A percentile compares a stretch with the other conserved stretches of the same genome.
phyloP scores from a whole-genome alignment of 2,113 vertebrate genomes.

The Ochotona princeps region DNA sequence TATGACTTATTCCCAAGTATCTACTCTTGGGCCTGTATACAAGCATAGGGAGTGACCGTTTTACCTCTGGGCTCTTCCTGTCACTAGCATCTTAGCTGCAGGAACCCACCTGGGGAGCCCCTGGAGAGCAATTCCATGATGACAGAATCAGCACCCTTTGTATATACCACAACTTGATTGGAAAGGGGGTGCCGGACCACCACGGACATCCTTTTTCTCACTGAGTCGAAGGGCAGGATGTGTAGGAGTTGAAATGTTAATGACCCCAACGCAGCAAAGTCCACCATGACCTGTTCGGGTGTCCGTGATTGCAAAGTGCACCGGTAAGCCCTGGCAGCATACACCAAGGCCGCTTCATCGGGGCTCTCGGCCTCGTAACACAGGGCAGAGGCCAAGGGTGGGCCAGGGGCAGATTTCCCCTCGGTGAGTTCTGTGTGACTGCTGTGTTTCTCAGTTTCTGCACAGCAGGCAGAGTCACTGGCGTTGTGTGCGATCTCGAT shows the following conservation, averaged over 20 bases:
- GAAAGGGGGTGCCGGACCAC: slow-evolving; percentile 94
- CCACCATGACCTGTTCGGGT: slow-evolving; percentile 90
- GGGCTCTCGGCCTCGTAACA: slow-evolving; percentile 91
- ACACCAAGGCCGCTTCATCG: slow-evolving; percentile 87
- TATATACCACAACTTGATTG: slow-evolving; percentile 92
- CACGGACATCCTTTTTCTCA: slow-evolving; percentile 96
- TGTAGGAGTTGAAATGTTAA: slow-evolving; percentile 92
- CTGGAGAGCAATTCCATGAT: slow-evolving; percentile 90
- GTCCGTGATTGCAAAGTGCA: slow-evolving; percentile 89
- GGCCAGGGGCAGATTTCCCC: neutral
- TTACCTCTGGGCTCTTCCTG: accelerated
- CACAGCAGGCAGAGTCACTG: neutral
- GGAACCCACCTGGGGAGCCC: slow-evolving; percentile 81
- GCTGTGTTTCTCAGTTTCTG: neutral
- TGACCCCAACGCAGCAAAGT: slow-evolving; percentile 89
- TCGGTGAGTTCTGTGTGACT: neutral
- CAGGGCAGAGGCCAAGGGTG: slow-evolving; percentile 60
- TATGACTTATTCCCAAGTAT: neutral
- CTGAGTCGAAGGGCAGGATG: slow-evolving; percentile 93
- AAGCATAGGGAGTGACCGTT: accelerated
- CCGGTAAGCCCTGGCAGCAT: slow-evolving; percentile 89
- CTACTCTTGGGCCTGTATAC: neutral
- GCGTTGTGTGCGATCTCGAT: neutral
- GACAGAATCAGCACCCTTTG: slow-evolving; percentile 94
- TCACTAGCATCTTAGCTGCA: accelerated